Conservation (phyloP, 2,888 invertebrate genomes). For the Blera fallax region DNA sequence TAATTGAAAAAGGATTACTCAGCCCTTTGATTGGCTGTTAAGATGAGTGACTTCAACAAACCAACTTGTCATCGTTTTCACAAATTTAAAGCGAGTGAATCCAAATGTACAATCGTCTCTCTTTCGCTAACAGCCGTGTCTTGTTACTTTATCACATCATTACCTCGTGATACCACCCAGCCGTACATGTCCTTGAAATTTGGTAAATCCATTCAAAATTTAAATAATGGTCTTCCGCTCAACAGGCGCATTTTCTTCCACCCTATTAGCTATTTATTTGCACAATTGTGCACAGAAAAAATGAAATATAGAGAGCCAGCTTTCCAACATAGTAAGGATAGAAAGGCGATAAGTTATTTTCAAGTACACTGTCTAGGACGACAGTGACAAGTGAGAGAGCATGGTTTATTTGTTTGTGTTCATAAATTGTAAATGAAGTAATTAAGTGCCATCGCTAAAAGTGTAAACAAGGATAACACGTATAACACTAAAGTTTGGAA, state of each 20-base stretch:
- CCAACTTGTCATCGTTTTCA: not conserved
- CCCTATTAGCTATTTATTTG: not conserved
- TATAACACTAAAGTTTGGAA: not conserved
- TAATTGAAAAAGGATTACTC: not conserved
- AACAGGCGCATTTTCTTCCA: not conserved
- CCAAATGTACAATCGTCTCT: too few species aligned
- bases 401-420: not conserved
- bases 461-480: not conserved
- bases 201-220: not conserved
- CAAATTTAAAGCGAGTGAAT: too few species aligned
- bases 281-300: not conserved
- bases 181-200: not conserved
- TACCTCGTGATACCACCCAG: not conserved
- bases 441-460: not conserved
- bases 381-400: not conserved
- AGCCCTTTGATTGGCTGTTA: not conserved
- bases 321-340: not conserved
- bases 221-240: not conserved
- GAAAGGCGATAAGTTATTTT: not conserved
- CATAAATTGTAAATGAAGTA: not conserved
- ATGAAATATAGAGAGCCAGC: not conserved
- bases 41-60: not conserved
- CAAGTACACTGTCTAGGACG: constrained; percentile 1
- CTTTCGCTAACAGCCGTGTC: not conserved
- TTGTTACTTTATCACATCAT: not conserved